phyloP scores from a whole-genome alignment of 2,888 invertebrate genomes.

The Arenicola marina region DNA sequence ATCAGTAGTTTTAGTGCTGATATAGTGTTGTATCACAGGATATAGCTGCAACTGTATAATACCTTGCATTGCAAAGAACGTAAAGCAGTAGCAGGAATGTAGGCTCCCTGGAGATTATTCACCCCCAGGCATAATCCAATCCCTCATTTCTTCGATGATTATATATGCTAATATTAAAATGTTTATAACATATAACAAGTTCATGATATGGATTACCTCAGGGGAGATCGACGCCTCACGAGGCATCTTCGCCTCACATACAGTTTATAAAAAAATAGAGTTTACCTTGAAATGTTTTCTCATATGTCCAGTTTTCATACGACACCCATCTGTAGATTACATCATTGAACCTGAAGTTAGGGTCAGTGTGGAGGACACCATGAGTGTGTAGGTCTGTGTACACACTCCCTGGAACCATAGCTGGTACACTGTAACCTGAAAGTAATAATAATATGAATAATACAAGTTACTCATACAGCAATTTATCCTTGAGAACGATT shows the following conservation, averaged over 20 bases:
- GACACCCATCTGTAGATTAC: conserved; percentile 81
- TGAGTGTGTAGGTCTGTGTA: conserved; percentile 74
- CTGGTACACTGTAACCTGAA: conserved; percentile 1
- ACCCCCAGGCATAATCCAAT: too few species aligned
- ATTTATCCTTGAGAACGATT: too few species aligned
- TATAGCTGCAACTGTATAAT: too few species aligned
- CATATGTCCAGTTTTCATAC: conserved; percentile 77
- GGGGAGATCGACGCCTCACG: not conserved
- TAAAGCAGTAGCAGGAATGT: too few species aligned
- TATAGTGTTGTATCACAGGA: too few species aligned
- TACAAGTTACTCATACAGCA: too few species aligned
- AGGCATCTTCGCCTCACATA: not conserved
- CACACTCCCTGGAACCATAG: conserved; percentile 76
- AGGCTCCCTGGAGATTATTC: too few species aligned
- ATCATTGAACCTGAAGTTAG: conserved; percentile 74
- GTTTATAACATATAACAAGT: not conserved
- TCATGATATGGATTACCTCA: not conserved
- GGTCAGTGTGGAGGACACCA: conserved; percentile 65
- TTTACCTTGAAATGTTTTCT: conserved; percentile 71
- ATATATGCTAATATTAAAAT: not conserved
- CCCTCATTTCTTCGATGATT: not conserved
- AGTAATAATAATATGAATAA: too few species aligned
- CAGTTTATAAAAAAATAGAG: too few species aligned
- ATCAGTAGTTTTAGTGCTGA: too few species aligned
- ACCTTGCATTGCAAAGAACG: too few species aligned